A percentile compares a stretch with the other conserved stretches of the same genome.
These are phyloP conservation scores for Petromus typicus DNA, from an alignment of 2,113 vertebrate genomes.

Conservation along the genomic window DNA sequence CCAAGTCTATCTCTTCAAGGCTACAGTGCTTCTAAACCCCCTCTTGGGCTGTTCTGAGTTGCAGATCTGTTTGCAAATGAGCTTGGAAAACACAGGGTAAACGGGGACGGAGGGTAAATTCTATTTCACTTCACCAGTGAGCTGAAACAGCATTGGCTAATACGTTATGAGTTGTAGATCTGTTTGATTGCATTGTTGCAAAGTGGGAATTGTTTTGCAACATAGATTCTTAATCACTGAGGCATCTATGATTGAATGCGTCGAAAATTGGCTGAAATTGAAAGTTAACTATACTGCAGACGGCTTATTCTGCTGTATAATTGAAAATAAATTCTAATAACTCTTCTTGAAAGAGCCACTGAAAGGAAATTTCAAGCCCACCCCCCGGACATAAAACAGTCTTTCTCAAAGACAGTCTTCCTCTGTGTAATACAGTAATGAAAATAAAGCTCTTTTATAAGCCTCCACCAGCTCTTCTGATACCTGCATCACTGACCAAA, in stretches of 20 bases:
- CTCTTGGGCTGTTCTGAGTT: constrained; percentile 78
- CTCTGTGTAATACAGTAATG: constrained; percentile 62
- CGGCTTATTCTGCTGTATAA: constrained; percentile 92
- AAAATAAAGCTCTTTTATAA: constrained; percentile 68
- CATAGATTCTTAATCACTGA: constrained; percentile 92
- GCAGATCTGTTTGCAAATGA: constrained; percentile 87
- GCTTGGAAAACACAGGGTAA: constrained; percentile 80
- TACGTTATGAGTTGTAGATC: constrained; percentile 90
- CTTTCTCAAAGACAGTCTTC: constrained; percentile 66
- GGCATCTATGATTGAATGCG: constrained; percentile 91
- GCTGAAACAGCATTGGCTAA: constrained; percentile 88
- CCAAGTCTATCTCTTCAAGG: not conserved
- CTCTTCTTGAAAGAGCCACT: constrained; percentile 87
- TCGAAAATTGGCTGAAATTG: constrained; percentile 91
- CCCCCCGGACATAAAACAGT: not conserved
- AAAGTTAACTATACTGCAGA: constrained; percentile 91
- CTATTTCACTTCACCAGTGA: constrained; percentile 88
- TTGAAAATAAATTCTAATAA: constrained; percentile 94
- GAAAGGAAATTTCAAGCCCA: constrained; percentile 84
- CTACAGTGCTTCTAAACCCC: not conserved
- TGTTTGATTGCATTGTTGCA: constrained; percentile 92
- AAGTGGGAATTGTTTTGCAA: constrained; percentile 93
- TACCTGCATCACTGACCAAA: constrained; percentile 46
- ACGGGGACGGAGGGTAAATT: constrained; percentile 85
- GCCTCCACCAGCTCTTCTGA: not conserved